Evolutionary conservation across 2,797 vertebrate genomes (phyloP).

Genomic region (Kryptolebias ocellatus): DNA sequence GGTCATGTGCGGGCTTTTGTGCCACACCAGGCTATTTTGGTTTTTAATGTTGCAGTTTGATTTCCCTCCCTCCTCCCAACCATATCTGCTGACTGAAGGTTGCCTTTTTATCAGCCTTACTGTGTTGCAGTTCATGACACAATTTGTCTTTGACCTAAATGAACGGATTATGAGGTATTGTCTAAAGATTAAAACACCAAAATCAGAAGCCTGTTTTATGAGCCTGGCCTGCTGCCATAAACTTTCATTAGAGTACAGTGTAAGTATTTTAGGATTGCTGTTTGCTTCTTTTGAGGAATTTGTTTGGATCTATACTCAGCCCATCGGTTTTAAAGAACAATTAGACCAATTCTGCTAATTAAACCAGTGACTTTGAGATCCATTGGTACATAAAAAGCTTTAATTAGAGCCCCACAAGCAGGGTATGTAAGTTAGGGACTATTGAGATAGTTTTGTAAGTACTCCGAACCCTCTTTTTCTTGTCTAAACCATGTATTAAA

Average conservation of each 20-base stretch:
- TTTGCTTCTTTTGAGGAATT: not conserved
- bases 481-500: too few species aligned
- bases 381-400: not conserved
- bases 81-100: not conserved
- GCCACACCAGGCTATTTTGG: too few species aligned
- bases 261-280: not conserved
- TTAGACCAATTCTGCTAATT: not conserved
- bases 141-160: not conserved
- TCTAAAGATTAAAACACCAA: too few species aligned
- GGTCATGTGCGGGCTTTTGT: too few species aligned
- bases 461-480: too few species aligned
- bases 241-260: not conserved
- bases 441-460: too few species aligned
- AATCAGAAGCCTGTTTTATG: too few species aligned
- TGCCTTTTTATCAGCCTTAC: too few species aligned
- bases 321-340: not conserved
- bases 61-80: not conserved
- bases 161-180: too few species aligned
- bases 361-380: not conserved
- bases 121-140: not conserved
- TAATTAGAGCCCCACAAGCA: not conserved
- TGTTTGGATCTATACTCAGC: not conserved
- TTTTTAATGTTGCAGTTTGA: not conserved
- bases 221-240: not conserved
- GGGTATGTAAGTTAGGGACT: too few species aligned